Evolutionary conservation across 2,113 vertebrate genomes (phyloP).

Genomic region (Psittacus erithacus): DNA sequence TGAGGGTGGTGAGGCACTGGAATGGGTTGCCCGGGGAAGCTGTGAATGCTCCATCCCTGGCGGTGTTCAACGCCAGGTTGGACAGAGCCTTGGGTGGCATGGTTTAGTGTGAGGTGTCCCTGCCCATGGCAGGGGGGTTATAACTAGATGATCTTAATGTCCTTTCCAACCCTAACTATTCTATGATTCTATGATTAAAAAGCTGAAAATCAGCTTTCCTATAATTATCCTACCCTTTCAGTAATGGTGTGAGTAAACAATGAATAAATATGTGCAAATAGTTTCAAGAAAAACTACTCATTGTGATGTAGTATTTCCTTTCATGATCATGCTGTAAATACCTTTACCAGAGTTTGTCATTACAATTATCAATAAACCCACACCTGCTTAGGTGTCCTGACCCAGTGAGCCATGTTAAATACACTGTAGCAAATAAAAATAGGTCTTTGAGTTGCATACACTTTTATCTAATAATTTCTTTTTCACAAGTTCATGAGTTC

Average conservation of each 20-base stretch:
- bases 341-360: background rate
- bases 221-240: background rate
- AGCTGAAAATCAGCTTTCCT: background rate
- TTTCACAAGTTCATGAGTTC: background rate
- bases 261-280: background rate
- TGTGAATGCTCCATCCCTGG: no score
- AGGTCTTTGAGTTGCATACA: background rate
- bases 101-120: no score
- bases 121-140: no score
- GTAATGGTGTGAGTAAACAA: background rate
- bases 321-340: background rate
- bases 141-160: no score
- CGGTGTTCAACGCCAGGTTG: no score
- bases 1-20: no score
- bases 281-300: background rate
- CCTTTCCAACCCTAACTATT: no score
- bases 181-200: background rate
- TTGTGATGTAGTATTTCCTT: background rate
- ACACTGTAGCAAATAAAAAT: background rate
- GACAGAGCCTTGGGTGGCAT: no score
- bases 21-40: no score
- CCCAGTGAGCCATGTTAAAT: background rate
- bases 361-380: background rate
- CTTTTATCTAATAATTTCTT: background rate
- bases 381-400: background rate